These are phyloP conservation scores for Eretmochelys imbricata DNA, from an alignment of 2,113 vertebrate genomes.

Conservation along the genomic window DNA sequence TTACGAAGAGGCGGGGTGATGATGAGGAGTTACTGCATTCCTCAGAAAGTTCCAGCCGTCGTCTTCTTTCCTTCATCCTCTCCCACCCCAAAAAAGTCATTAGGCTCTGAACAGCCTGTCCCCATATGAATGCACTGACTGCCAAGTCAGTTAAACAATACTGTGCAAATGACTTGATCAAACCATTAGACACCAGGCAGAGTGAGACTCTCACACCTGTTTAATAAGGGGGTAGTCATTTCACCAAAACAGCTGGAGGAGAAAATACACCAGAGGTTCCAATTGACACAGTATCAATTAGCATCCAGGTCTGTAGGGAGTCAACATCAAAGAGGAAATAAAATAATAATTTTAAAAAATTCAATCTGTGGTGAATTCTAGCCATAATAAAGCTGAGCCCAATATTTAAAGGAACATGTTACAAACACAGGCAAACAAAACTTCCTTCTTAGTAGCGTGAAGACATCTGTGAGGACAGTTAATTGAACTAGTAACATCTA, in stretches of 20 bases:
- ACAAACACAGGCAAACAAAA: rapidly evolving
- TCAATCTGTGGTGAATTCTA: not conserved
- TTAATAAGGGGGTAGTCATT: not conserved
- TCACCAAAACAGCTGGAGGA: rapidly evolving
- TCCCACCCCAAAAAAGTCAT: not conserved
- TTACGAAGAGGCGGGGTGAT: not conserved
- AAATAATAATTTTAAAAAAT: not conserved
- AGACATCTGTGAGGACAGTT: slow-evolving; percentile 37
- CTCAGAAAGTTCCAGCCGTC: not conserved
- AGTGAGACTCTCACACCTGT: not conserved
- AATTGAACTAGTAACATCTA: slow-evolving; percentile 47
- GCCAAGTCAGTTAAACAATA: not conserved
- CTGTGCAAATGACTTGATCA: not conserved
- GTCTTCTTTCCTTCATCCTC: rapidly evolving
- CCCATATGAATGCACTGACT: not conserved
- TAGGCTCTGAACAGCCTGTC: not conserved
- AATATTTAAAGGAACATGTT: not conserved
- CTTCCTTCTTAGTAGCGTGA: not conserved
- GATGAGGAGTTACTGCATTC: not conserved
- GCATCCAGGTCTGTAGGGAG: not conserved
- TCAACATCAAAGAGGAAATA: not conserved
- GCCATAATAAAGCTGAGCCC: not conserved
- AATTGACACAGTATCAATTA: not conserved
- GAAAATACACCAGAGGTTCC: not conserved
- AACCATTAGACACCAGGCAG: not conserved